Percentiles rank a stretch among this genome's conserved stretches.
Evolutionary conservation across 2,888 invertebrate species (phyloP).

Genomic region (Eristalinus aeneus): DNA sequence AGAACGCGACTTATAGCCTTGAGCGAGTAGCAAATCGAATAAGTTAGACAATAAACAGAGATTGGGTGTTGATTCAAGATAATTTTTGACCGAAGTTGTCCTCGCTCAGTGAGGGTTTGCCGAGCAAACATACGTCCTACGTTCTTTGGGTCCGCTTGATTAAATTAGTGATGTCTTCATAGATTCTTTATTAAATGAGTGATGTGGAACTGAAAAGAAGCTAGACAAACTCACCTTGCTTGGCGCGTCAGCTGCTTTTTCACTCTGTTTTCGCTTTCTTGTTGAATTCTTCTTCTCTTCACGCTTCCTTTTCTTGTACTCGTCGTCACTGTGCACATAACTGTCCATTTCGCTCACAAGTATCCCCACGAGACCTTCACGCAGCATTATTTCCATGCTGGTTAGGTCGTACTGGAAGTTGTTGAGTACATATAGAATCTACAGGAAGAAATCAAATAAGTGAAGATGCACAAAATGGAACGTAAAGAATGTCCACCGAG

Average conservation of each 20-base stretch:
- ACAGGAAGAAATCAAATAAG: background rate
- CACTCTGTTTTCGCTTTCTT: slow-evolving; percentile 77
- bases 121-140: too few species aligned
- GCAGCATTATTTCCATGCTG: slow-evolving; percentile 82
- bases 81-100: too few species aligned
- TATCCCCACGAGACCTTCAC: slow-evolving; percentile 82
- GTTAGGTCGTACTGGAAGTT: slow-evolving; percentile 81
- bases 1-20: too few species aligned
- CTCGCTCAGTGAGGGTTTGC: too few species aligned
- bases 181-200: too few species aligned
- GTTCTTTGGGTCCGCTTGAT: too few species aligned
- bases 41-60: too few species aligned
- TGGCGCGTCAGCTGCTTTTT: slow-evolving; percentile 72
- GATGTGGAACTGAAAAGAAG: too few species aligned
- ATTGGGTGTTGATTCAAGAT: too few species aligned
- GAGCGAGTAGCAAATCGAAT: too few species aligned
- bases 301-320: slow-evolving; percentile 76
- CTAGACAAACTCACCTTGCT: slow-evolving; percentile 75
- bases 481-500: slow-evolving; percentile 72
- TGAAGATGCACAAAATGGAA: background rate
- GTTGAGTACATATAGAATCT: slow-evolving; percentile 80
- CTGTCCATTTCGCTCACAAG: slow-evolving; percentile 81
- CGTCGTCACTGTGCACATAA: slow-evolving; percentile 78
- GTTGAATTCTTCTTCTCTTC: slow-evolving; percentile 76
- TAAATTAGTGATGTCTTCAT: too few species aligned